Percentiles rank a stretch among this genome's conserved stretches.
Evolutionary conservation across 2,113 vertebrate species (phyloP).

Genomic region (Microtus richardsoni): DNA sequence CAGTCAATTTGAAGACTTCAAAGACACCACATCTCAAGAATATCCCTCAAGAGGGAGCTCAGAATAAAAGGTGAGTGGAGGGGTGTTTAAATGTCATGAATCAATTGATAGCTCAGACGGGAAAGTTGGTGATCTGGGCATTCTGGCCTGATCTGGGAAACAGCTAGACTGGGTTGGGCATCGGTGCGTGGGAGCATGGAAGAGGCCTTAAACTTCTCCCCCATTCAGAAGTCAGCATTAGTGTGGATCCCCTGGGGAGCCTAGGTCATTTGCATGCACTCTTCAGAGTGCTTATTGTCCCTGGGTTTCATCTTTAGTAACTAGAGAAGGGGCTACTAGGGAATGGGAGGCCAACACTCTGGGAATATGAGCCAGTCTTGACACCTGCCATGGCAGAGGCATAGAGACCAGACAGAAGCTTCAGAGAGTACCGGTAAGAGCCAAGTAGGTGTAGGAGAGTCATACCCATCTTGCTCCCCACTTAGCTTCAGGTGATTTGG

Average conservation of each 20-base stretch:
- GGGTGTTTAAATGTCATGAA: neutral
- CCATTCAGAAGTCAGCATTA: neutral
- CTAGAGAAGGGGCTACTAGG: neutral
- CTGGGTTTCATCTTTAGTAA: constrained; percentile 45
- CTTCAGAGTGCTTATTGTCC: constrained; percentile 28
- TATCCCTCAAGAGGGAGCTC: neutral
- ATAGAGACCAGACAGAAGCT: too few species aligned
- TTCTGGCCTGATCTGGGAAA: neutral
- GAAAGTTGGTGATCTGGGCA: neutral
- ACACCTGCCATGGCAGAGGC: neutral
- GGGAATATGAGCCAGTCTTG: neutral
- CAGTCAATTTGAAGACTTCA: constrained; percentile 48
- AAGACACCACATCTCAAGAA: neutral
- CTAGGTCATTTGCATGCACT: constrained; percentile 36
- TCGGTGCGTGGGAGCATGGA: neutral
- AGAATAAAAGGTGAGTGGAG: neutral
- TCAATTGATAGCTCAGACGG: neutral
- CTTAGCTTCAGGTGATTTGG: neutral
- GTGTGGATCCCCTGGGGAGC: neutral
- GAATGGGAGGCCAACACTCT: neutral
- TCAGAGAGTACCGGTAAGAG: neutral
- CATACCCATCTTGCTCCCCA: neutral
- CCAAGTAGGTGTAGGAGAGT: neutral
- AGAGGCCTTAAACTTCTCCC: neutral
- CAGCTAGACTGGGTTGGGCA: neutral